These are phyloP conservation scores for Eclectus roratus DNA, from an alignment of 2,113 vertebrate species.

Conservation along the genomic window DNA sequence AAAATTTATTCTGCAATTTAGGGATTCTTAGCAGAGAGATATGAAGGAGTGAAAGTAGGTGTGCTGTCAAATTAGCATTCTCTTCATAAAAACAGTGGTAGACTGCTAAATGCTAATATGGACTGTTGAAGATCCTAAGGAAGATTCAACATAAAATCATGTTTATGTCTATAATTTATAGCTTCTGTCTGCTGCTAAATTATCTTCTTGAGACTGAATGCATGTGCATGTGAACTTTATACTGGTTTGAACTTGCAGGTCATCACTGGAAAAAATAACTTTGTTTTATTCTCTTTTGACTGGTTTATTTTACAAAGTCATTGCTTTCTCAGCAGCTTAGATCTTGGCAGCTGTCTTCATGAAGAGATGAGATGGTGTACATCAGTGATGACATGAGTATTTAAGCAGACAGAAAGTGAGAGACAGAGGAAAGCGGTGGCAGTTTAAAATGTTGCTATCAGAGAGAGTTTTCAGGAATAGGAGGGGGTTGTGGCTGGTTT, in stretches of 20 bases:
- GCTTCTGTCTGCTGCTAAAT: not conserved
- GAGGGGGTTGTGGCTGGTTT: not conserved
- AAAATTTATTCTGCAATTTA: not conserved
- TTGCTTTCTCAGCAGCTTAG: not conserved
- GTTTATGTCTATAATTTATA: not conserved
- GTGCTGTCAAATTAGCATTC: not conserved
- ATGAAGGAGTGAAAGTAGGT: slow-evolving; percentile 22
- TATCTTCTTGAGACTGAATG: not conserved
- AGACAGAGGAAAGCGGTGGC: not conserved
- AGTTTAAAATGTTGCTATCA: not conserved
- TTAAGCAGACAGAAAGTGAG: not conserved
- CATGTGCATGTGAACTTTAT: not conserved
- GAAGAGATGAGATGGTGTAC: not conserved
- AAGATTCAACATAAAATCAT: not conserved
- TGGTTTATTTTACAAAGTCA: not conserved
- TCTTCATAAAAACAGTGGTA: not conserved
- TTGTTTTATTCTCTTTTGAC: not conserved
- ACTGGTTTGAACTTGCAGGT: not conserved
- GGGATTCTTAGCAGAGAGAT: not conserved
- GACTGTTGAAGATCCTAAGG: not conserved
- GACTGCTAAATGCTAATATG: not conserved
- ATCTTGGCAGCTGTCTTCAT: not conserved
- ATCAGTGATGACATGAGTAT: not conserved
- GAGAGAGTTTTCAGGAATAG: not conserved
- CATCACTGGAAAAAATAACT: not conserved